phyloP scores from a whole-genome alignment of 2,113 vertebrate species.

The Chlorodrepanis virens region DNA sequence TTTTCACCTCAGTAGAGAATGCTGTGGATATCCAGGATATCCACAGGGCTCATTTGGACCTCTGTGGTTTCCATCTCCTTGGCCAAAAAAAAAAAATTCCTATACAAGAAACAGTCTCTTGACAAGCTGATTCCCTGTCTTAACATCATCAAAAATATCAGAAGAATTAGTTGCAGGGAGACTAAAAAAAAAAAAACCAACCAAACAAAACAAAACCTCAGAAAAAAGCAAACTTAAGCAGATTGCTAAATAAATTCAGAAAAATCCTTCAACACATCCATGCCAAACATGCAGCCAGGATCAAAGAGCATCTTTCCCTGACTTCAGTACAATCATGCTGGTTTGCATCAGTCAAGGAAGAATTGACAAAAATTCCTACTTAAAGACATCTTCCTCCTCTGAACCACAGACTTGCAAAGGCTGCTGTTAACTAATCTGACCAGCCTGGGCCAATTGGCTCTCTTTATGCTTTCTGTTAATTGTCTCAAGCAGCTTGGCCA shows the following conservation, averaged over 20 bases:
- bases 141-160: neutral
- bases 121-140: neutral
- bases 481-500: neutral
- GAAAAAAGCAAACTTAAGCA: neutral
- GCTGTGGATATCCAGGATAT: neutral
- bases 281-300: neutral
- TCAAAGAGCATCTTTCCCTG: neutral
- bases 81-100: neutral
- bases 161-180: neutral
- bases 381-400: neutral
- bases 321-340: neutral
- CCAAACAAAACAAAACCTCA: neutral
- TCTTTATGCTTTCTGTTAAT: conserved; percentile 6
- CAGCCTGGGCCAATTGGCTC: neutral
- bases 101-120: neutral
- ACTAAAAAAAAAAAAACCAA: no score
- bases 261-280: neutral
- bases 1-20: neutral
- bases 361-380: neutral
- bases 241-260: neutral
- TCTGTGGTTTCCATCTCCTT: neutral
- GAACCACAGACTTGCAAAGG: neutral
- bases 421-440: neutral
- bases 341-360: neutral
- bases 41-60: neutral